phyloP scores from a whole-genome alignment of 2,888 invertebrate genomes.

The Harpalus rubripes region DNA sequence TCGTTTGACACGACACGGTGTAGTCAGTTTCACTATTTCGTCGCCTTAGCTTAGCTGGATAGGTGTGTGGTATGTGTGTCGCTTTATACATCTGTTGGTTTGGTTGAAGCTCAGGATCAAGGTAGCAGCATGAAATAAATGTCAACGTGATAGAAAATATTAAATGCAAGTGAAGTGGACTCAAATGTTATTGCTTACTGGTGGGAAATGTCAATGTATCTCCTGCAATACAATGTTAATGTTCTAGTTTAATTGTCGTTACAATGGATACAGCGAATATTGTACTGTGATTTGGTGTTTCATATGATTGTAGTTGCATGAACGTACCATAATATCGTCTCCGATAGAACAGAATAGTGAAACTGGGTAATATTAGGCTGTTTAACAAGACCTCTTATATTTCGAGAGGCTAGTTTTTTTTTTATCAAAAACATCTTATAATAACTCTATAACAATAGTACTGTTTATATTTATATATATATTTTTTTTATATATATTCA shows the following conservation, averaged over 20 bases:
- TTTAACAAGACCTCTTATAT: slow-evolving; percentile 62
- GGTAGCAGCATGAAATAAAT: slow-evolving; percentile 6
- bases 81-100: slow-evolving; percentile 41
- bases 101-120: slow-evolving; percentile 18
- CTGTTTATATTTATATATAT: slow-evolving; percentile 59
- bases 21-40: slow-evolving; percentile 71
- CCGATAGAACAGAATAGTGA: slow-evolving; percentile 62
- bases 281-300: slow-evolving; percentile 67
- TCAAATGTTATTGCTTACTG: slow-evolving; percentile 53
- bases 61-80: slow-evolving; percentile 55
- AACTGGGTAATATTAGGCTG: slow-evolving; percentile 66
- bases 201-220: slow-evolving; percentile 53
- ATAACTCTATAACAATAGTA: slow-evolving; percentile 66
- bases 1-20: slow-evolving; percentile 65
- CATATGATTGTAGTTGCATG: slow-evolving; percentile 63
- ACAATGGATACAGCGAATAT: slow-evolving; percentile 65
- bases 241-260: slow-evolving; percentile 44
- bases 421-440: slow-evolving; percentile 66
- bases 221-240: slow-evolving; percentile 57
- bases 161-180: slow-evolving; percentile 13
- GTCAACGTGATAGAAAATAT: slow-evolving; percentile 13
- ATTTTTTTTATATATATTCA: slow-evolving; percentile 63
- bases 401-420: slow-evolving; percentile 63
- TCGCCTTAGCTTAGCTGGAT: slow-evolving; percentile 56
- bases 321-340: slow-evolving; percentile 61